Evolutionary conservation across 2,888 invertebrate genomes (phyloP), one percentile per base, ranked within the genome.

Genomic region (Pseudococcus viburni): DNA sequence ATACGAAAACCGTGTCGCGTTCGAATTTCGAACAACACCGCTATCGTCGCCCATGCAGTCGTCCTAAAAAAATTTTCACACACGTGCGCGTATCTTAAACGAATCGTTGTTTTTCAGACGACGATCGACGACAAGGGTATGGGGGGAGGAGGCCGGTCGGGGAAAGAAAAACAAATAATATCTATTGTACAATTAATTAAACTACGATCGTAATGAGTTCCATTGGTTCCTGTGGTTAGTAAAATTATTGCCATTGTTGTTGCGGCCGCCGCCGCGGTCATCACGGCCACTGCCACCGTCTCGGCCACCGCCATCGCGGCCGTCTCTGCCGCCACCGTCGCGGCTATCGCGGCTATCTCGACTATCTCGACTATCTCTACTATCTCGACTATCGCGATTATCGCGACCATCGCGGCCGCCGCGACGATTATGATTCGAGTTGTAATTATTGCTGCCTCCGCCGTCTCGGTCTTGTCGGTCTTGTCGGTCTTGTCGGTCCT

Each of bases 141-240:
- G 33, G 33, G 33, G 15, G 17, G 73, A 26, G 68, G 33, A 15
- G 22, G 22, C 22, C 8, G 64, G 64, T 59, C 59, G 59, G 6
- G 22, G 22, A 22, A 64, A 59, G 17, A 64, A 64, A 64, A 64
- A 64, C 64, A 22, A 64, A 64, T 33, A 64, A 64, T 33, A 73
- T 33, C 73, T 68, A 73, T 33, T 73, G 73, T 83, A 83, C 80
- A 83, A 39, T 46, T 83, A 46, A 83, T 83, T 46, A 83, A 86
- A 73, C 80, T 83, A 88, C 83, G 88, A 88, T 22, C 83, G 88
- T 80, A 88, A 88, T 51, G 80, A 51, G 83, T 83, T 88, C 55
- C 51, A 83, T 46, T 87, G 87, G 80, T 83, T 88, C 77, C 55
- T 88, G 51, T 88, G 88, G 42, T 88, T 83, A 51, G 33, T 88